Evolutionary conservation across 2,113 vertebrate genomes (phyloP), one percentile per base, ranked within the genome.

Genomic region (Oryzias javanicus): DNA sequence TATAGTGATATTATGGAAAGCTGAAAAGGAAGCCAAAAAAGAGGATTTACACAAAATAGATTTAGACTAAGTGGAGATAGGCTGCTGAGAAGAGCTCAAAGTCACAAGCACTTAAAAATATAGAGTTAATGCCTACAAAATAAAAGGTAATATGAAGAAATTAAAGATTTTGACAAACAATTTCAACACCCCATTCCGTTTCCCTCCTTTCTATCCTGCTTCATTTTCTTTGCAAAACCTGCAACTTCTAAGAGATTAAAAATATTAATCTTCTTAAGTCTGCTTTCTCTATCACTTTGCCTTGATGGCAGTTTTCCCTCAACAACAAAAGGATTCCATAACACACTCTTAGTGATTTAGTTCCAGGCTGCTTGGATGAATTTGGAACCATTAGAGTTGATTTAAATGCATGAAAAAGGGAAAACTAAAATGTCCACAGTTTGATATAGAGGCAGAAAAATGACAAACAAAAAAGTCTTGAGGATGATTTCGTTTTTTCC

Each of bases 221-320:
- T 52, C 60, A 58, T 61, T 71, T 60, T 27, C 24, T 49, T 42
- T 55, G 40, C 4, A 2, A 25, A 17, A 75, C 57, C 20, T 42
- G 14, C 15, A 61, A 35, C 55, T 64, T 46, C 74, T 61, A 35
- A 48, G 13, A 64, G 45, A 76, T 69, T n/a, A 49, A 72, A 42
- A 59, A 70, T 69, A 67, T 22, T 58, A 44, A 70, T 64, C 64
- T 46, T 27, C 53, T 68, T 45, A 42, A 53, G 60, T 73, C 35
- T 41, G 12, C 47, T 72, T 8, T 64, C 18, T 48, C 22, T n/a
- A 6, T 53, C 22, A 4, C 19, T 8, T n/a, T 17, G 46, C 64
- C 13, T 50, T 41, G 29, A 54, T 42, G 7, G 20, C 8, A 59
- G 47, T 42, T 52, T 68, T 46, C 42, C 44, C 19, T 49, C 52